Percentiles rank a stretch among this genome's conserved stretches.
Evolutionary conservation across 2,888 invertebrate genomes (phyloP).

Genomic region (Polyommatus icarus): DNA sequence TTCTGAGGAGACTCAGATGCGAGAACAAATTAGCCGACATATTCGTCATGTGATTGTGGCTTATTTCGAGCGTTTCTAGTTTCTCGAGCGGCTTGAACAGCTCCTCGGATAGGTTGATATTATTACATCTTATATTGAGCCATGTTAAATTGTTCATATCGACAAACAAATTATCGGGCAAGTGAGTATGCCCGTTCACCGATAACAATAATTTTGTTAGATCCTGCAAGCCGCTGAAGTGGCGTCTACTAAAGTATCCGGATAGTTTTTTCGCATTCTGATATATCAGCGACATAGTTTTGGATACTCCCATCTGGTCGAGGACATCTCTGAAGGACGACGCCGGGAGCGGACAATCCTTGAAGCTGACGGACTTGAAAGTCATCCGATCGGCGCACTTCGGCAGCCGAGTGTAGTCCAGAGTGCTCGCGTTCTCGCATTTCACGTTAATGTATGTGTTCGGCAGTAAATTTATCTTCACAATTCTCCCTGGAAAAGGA

Average conservation of each 20-base stretch:
- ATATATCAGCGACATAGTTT: slow-evolving; percentile 78
- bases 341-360: slow-evolving; percentile 77
- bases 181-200: slow-evolving; percentile 80
- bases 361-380: slow-evolving; percentile 74
- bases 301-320: slow-evolving; percentile 67
- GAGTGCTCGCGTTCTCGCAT: slow-evolving; percentile 65
- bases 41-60: slow-evolving; percentile 82
- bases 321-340: slow-evolving; percentile 74
- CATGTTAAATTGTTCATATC: slow-evolving; percentile 82
- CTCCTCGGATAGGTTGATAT: slow-evolving; percentile 78
- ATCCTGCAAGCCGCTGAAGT: slow-evolving; percentile 80
- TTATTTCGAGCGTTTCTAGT: slow-evolving; percentile 83
- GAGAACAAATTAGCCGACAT: slow-evolving; percentile 83
- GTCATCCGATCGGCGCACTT: slow-evolving; percentile 66
- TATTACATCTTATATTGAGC: slow-evolving; percentile 83
- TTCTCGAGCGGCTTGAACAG: slow-evolving; percentile 79
- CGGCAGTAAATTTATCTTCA: slow-evolving; percentile 69
- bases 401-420: slow-evolving; percentile 72
- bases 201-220: slow-evolving; percentile 79
- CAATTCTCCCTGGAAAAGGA: slow-evolving; percentile 55
- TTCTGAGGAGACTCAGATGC: slow-evolving; percentile 79
- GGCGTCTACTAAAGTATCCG: slow-evolving; percentile 78
- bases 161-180: slow-evolving; percentile 82
- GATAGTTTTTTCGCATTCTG: slow-evolving; percentile 77
- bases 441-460: slow-evolving; percentile 69